Percentiles rank a stretch among this genome's conserved stretches.
Evolutionary conservation across 2,888 invertebrate genomes (phyloP).

Genomic region (Hydrotaea cyrtoneurina): DNA sequence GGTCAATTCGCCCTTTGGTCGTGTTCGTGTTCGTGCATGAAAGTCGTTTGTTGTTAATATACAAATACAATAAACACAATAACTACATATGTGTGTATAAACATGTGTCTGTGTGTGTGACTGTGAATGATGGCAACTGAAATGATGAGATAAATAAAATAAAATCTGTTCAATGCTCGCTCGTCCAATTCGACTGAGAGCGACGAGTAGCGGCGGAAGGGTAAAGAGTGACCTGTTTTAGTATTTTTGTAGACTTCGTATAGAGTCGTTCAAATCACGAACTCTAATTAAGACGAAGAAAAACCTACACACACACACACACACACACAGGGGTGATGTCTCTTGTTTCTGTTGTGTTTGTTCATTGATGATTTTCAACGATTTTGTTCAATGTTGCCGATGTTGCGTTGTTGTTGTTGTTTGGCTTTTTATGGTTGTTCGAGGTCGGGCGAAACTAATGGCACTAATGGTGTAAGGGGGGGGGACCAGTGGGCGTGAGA

Average conservation of each 20-base stretch:
- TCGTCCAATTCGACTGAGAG: neutral
- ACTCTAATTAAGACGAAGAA: slow-evolving; percentile 27
- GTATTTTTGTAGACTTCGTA: neutral
- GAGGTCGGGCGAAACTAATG: neutral
- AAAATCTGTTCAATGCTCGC: neutral
- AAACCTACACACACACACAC: slow-evolving; percentile 5
- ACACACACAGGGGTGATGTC: neutral
- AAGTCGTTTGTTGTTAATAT: neutral
- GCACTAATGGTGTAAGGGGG: neutral
- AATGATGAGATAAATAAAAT: neutral
- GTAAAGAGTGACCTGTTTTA: slow-evolving; percentile 10
- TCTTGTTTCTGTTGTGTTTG: slow-evolving; percentile 26
- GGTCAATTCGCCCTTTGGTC: neutral
- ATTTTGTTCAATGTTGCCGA: neutral
- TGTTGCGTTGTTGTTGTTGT: neutral
- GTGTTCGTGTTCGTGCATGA: neutral
- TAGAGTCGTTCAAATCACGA: slow-evolving; percentile 20
- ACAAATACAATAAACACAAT: neutral
- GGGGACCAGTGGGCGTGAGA: neutral
- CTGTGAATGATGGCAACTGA: slow-evolving; percentile 26
- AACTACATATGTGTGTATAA: slow-evolving; percentile 36
- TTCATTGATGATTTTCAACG: slow-evolving; percentile 30
- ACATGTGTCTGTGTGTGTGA: slow-evolving; percentile 66
- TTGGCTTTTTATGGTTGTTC: neutral
- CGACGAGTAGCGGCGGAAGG: neutral